Percentiles rank a stretch among this genome's conserved stretches.
These are phyloP conservation scores for Mesoligia furuncula DNA, from an alignment of 2,888 invertebrate species.

Conservation along the genomic window DNA sequence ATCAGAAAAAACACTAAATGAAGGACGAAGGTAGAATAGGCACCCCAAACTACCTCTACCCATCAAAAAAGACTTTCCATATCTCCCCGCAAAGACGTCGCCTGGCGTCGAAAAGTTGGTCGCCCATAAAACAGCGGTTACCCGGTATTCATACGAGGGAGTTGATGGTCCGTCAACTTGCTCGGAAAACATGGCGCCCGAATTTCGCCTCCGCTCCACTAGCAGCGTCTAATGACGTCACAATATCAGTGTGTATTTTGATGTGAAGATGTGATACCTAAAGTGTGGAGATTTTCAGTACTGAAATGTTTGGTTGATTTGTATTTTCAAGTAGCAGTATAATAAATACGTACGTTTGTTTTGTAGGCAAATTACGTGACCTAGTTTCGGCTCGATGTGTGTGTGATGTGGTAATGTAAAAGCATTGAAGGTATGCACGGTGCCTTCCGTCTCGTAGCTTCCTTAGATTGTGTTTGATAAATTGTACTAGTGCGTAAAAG, in stretches of 20 bases:
- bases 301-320: neutral
- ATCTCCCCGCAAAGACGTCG: constrained; percentile 29
- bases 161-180: constrained; percentile 62
- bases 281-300: constrained; percentile 2
- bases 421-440: neutral
- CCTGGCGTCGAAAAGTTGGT: constrained; percentile 69
- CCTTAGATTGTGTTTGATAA: neutral
- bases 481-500: too few relatives aligned
- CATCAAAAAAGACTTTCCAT: constrained; percentile 55
- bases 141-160: constrained; percentile 64
- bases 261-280: constrained; percentile 14
- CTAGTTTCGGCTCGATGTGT: neutral
- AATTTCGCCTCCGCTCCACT: constrained; percentile 46
- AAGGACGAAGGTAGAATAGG: constrained; percentile 16
- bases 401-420: too few relatives aligned
- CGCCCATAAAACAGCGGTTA: constrained; percentile 69
- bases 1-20: constrained; percentile 10
- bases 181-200: constrained; percentile 57
- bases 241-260: constrained; percentile 45
- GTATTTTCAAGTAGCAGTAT: neutral
- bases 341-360: neutral
- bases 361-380: neutral
- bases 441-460: neutral
- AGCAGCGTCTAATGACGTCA: constrained; percentile 53
- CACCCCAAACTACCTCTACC: constrained; percentile 2